Evolutionary conservation across 2,797 vertebrate genomes (phyloP).

Genomic region (Chloroceryle inda): DNA sequence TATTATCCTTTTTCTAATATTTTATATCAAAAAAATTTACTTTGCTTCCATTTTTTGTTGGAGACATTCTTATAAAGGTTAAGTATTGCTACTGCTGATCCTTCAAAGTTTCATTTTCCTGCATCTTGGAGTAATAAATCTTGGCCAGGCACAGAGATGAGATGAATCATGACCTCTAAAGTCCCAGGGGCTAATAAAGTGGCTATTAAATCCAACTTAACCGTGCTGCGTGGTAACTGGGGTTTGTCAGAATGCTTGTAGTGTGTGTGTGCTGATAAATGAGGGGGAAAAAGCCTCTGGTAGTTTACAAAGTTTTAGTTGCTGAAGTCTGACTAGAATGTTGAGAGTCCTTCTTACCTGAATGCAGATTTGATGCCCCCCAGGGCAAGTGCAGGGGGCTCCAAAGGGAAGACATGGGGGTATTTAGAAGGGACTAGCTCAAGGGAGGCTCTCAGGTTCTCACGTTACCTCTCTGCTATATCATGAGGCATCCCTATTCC

Average conservation of each 20-base stretch:
- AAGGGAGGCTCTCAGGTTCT: constrained; percentile 43
- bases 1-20: not conserved
- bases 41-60: not conserved
- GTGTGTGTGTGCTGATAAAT: not conserved
- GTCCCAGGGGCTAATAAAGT: not conserved
- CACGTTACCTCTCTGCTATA: constrained; percentile 63
- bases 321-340: not conserved
- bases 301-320: not conserved
- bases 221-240: not conserved
- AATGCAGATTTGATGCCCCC: not conserved
- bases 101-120: not conserved
- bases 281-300: not conserved
- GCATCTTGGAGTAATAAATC: not conserved
- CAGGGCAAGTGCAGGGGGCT: not conserved
- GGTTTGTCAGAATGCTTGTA: not conserved
- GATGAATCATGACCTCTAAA: not conserved
- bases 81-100: not conserved
- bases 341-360: not conserved
- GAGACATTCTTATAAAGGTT: not conserved
- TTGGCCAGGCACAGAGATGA: not conserved
- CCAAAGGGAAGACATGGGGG: not conserved
- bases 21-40: not conserved
- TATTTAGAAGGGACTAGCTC: constrained; percentile 28
- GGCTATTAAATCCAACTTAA: not conserved
- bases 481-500: constrained; percentile 70